phyloP scores from a whole-genome alignment of 2,113 vertebrate species.

The Vulpes ferrilata region DNA sequence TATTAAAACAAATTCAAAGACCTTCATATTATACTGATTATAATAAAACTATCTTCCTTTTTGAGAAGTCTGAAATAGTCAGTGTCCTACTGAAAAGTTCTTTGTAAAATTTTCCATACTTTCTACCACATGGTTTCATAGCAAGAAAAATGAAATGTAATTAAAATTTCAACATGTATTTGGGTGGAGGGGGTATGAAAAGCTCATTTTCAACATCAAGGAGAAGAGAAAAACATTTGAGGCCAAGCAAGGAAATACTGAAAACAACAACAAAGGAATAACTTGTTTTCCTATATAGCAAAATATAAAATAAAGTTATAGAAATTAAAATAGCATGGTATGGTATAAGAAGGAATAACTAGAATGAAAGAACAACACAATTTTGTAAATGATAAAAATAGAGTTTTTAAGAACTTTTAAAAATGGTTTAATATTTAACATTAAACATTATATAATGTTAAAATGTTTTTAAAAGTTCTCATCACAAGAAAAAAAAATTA shows the following conservation, averaged over 20 bases:
- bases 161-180: constrained; percentile 13
- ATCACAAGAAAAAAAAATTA: background rate
- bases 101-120: background rate
- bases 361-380: background rate
- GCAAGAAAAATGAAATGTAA: background rate
- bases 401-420: background rate
- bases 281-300: background rate
- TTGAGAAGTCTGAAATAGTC: background rate
- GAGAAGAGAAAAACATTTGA: background rate
- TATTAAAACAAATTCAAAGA: constrained; percentile 8
- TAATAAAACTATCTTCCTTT: background rate
- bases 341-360: background rate
- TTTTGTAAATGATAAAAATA: background rate
- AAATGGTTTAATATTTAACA: background rate
- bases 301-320: background rate
- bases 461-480: background rate
- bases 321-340: background rate
- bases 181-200: background rate
- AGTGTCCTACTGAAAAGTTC: background rate
- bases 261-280: background rate
- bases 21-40: background rate
- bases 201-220: background rate
- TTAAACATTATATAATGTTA: background rate
- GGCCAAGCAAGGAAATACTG: background rate
- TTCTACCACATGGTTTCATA: background rate